Conservation (phyloP, 2,113 vertebrate species). For the Peromyscus californicus region DNA sequence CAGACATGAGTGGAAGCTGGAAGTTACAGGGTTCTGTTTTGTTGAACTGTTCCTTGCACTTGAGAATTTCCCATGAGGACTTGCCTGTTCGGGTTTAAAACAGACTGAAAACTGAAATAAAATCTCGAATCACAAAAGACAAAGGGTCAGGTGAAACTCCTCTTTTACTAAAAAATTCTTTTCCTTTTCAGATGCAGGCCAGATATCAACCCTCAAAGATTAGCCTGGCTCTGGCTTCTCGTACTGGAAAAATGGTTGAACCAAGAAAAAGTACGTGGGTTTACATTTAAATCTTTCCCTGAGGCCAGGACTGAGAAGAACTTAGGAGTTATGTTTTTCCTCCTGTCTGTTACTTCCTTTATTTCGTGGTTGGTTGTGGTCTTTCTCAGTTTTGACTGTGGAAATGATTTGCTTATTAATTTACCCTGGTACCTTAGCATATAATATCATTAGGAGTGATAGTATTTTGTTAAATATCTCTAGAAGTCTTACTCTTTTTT, state of each 20-base stretch:
- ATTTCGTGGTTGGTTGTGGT: conserved; percentile 27
- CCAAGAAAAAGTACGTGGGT: conserved; percentile 89
- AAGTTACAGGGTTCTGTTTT: conserved; percentile 29
- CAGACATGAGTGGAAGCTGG: not conserved
- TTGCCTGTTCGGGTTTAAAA: conserved; percentile 42
- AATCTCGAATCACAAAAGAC: conserved; percentile 33
- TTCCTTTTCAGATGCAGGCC: conserved; percentile 85
- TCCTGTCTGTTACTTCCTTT: conserved; percentile 47
- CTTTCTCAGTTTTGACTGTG: conserved; percentile 22
- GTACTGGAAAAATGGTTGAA: conserved; percentile 92
- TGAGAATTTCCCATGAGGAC: conserved; percentile 32
- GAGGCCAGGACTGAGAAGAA: conserved; percentile 35
- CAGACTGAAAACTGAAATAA: conserved; percentile 11
- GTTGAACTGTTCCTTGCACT: not conserved
- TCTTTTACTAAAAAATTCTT: conserved; percentile 46
- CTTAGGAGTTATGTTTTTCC: not conserved
- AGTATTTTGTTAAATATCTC: conserved; percentile 33
- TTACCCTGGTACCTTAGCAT: not conserved
- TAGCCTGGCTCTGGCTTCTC: conserved; percentile 97
- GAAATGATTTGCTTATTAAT: conserved; percentile 41
- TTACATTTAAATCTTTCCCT: conserved; percentile 49
- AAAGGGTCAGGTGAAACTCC: conserved; percentile 8
- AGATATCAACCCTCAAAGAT: conserved; percentile 91
- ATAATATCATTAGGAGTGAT: not conserved
- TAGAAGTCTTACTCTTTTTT: conserved; percentile 7